phyloP scores from a whole-genome alignment of 2,888 invertebrate genomes.

The Orthosia gracilis region DNA sequence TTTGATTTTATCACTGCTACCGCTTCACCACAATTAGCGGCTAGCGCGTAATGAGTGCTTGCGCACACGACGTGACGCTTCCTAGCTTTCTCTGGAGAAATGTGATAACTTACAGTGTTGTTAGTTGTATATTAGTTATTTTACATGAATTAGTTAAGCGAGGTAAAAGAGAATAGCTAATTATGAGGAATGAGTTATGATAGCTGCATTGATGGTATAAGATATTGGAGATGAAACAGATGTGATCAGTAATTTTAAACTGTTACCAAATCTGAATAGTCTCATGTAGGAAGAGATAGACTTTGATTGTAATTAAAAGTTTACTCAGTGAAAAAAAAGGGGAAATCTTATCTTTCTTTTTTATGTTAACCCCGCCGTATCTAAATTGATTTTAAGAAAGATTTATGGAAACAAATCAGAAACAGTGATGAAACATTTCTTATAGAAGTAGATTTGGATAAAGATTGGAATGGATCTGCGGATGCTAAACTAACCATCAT shows the following conservation, averaged over 20 bases:
- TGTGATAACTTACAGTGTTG: conserved; percentile 18
- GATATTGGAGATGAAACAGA: not conserved
- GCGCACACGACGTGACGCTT: conserved; percentile 37
- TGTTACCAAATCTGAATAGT: not conserved
- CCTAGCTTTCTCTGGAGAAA: conserved; percentile 54
- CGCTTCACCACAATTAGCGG: conserved; percentile 42
- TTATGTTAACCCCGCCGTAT: too few species aligned
- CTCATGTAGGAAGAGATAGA: too few species aligned
- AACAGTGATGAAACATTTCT: not conserved
- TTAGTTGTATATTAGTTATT: not conserved
- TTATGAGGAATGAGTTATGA: not conserved
- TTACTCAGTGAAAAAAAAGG: not conserved
- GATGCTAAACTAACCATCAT: not conserved
- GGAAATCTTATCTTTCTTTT: not conserved
- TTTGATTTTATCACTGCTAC: conserved; percentile 14
- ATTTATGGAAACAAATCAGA: not conserved
- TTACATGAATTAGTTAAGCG: not conserved
- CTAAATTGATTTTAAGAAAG: not conserved
- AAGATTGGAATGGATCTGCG: not conserved
- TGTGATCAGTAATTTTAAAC: not conserved
- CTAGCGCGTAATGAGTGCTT: conserved; percentile 38
- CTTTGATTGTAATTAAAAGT: not conserved
- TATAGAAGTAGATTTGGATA: not conserved
- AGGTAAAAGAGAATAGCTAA: not conserved
- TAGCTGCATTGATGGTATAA: not conserved